phyloP scores from a whole-genome alignment of 2,797 vertebrate species.

The Balearica regulorum region DNA sequence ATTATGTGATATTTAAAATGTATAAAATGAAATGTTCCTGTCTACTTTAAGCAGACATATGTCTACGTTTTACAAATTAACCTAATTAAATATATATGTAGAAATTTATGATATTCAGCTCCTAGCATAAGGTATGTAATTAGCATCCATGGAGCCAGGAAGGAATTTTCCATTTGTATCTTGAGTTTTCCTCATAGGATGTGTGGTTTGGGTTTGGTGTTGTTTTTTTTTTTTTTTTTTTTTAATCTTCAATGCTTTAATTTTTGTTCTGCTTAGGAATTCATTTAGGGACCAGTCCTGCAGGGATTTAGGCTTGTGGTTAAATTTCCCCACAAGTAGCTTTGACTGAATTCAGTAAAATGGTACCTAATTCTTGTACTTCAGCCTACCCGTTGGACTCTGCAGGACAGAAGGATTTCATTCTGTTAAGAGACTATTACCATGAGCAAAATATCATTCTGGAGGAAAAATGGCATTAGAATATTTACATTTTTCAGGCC shows the following conservation, averaged over 20 bases:
- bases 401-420: not conserved
- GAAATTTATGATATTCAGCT: constrained; percentile 36
- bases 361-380: not conserved
- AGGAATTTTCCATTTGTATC: constrained; percentile 59
- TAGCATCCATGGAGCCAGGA: constrained; percentile 19
- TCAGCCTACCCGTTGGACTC: not conserved
- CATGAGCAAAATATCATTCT: constrained; percentile 1
- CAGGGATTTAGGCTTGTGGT: constrained; percentile 1
- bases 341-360: not conserved
- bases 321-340: not conserved
- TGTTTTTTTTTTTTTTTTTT: not conserved
- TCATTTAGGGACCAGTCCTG: not conserved
- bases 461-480: constrained; percentile 27
- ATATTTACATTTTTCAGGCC: constrained; percentile 56
- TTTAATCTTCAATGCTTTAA: not conserved
- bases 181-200: constrained; percentile 5
- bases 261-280: constrained; percentile 33
- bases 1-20: not conserved
- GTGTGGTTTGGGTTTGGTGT: not conserved
- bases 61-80: constrained; percentile 47
- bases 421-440: not conserved
- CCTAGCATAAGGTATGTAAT: constrained; percentile 1
- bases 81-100: constrained; percentile 66
- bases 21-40: constrained; percentile 21
- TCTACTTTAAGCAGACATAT: constrained; percentile 40